Evolutionary conservation across 2,888 invertebrate species (phyloP).

Genomic region (Limnephilus lunatus): DNA sequence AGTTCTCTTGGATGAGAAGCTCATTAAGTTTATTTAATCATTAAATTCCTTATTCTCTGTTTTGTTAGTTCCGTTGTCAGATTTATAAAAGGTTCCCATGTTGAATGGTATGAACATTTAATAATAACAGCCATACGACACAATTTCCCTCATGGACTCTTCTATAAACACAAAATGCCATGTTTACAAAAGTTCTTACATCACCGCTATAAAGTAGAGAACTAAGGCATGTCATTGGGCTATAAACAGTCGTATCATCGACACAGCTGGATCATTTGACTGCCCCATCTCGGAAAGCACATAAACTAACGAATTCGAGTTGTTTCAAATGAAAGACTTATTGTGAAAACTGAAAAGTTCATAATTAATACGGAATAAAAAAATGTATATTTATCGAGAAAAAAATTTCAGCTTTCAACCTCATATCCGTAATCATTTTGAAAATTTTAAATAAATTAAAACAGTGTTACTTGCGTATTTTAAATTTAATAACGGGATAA

Average conservation of each 20-base stretch:
- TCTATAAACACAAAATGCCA: neutral
- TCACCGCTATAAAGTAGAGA: neutral
- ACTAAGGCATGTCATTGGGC: slow-evolving; percentile 16
- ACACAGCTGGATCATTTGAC: slow-evolving; percentile 10
- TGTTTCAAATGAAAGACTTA: neutral
- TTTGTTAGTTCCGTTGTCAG: too few species aligned
- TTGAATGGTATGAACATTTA: too few species aligned
- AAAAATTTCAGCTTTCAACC: too few species aligned
- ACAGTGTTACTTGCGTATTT: too few species aligned
- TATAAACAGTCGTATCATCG: slow-evolving; percentile 6
- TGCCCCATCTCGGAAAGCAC: neutral
- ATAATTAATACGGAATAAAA: neutral
- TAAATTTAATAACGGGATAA: too few species aligned
- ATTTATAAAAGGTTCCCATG: too few species aligned
- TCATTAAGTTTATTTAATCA: too few species aligned
- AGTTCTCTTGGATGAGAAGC: too few species aligned
- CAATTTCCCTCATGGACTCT: neutral
- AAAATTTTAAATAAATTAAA: too few species aligned
- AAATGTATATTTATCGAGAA: neutral
- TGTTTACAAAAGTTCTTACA: neutral
- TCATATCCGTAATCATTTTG: too few species aligned
- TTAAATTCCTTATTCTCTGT: too few species aligned
- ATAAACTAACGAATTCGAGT: neutral
- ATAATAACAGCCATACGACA: neutral
- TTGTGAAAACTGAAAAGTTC: neutral